A percentile compares a stretch with the other conserved stretches of the same genome.
phyloP scores from a whole-genome alignment of 2,113 vertebrate genomes.

The Zosterops japonicus region DNA sequence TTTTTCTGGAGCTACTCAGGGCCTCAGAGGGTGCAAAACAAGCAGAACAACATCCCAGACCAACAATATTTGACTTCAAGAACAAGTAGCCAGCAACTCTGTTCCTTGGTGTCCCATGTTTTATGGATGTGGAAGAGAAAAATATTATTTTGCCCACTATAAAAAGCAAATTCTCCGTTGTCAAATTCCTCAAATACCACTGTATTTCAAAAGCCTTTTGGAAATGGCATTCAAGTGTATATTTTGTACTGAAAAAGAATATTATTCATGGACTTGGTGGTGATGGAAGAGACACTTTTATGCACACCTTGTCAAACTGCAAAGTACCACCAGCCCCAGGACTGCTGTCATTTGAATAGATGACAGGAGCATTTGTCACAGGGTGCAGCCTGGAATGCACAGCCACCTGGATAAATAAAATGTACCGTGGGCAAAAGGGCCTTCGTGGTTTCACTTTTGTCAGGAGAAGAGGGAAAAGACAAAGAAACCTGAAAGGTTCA shows the following conservation, averaged over 20 bases:
- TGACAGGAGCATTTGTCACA: conserved; percentile 53
- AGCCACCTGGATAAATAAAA: conserved; percentile 15
- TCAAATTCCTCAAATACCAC: not conserved
- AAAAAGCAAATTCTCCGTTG: not conserved
- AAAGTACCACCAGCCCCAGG: not conserved
- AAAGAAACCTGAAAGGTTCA: not conserved
- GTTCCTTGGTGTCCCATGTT: not conserved
- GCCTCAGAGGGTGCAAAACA: not conserved
- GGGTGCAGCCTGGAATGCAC: not conserved
- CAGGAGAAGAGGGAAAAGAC: not conserved
- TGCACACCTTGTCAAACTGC: conserved; percentile 24
- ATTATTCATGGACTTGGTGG: not conserved
- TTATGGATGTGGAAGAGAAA: not conserved
- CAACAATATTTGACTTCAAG: not conserved
- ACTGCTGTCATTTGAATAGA: not conserved
- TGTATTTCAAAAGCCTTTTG: not conserved
- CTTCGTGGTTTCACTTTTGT: not conserved
- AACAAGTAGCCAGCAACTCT: not conserved
- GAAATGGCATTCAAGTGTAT: not conserved
- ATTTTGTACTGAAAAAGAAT: not conserved
- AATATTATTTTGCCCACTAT: not conserved
- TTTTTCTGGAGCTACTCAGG: not conserved
- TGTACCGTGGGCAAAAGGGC: not conserved
- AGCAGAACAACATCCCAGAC: not conserved
- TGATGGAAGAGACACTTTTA: conserved; percentile 31